A percentile compares a stretch with the other conserved stretches of the same genome.
Conservation (phyloP, 2,888 invertebrate species). For the Papilio elwesi region DNA sequence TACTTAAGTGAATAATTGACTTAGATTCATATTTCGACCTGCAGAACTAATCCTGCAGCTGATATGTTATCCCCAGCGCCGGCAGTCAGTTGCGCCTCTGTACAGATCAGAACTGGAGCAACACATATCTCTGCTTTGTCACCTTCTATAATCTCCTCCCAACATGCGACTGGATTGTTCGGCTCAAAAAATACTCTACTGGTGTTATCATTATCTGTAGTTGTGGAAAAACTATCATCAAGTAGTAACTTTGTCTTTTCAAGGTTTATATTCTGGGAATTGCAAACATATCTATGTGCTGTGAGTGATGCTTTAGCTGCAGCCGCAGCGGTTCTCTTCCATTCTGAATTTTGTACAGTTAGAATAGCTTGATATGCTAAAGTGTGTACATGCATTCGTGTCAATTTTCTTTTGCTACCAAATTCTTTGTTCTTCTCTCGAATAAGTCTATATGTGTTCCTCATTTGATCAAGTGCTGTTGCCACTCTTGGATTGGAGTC, state of each 20-base stretch:
- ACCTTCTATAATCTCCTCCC: slow-evolving; percentile 86
- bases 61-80: slow-evolving; percentile 95
- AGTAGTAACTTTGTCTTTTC: slow-evolving; percentile 85
- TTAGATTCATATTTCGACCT: slow-evolving; percentile 79
- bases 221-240: slow-evolving; percentile 93
- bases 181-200: slow-evolving; percentile 87
- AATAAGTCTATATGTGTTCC: slow-evolving; percentile 85
- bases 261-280: slow-evolving; percentile 83
- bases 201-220: slow-evolving; percentile 78
- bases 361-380: slow-evolving; percentile 94
- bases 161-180: slow-evolving; percentile 91
- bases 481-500: slow-evolving; percentile 92
- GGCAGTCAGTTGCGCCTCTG: slow-evolving; percentile 91
- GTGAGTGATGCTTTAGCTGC: slow-evolving; percentile 93
- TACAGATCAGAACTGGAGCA: slow-evolving; percentile 93
- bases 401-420: slow-evolving; percentile 83
- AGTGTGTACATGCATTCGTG: slow-evolving; percentile 93
- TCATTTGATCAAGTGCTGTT: slow-evolving; percentile 91
- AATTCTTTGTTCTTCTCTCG: slow-evolving; percentile 70
- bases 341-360: slow-evolving; percentile 86
- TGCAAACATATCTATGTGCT: slow-evolving; percentile 92
- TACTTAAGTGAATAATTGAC: slow-evolving; percentile 35
- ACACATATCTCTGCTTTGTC: slow-evolving; percentile 88
- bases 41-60: slow-evolving; percentile 92
- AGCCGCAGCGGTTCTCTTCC: slow-evolving; percentile 91